A percentile compares a stretch with the other conserved stretches of the same genome.
phyloP scores from a whole-genome alignment of 2,888 invertebrate genomes.

The Phengaris alcon region DNA sequence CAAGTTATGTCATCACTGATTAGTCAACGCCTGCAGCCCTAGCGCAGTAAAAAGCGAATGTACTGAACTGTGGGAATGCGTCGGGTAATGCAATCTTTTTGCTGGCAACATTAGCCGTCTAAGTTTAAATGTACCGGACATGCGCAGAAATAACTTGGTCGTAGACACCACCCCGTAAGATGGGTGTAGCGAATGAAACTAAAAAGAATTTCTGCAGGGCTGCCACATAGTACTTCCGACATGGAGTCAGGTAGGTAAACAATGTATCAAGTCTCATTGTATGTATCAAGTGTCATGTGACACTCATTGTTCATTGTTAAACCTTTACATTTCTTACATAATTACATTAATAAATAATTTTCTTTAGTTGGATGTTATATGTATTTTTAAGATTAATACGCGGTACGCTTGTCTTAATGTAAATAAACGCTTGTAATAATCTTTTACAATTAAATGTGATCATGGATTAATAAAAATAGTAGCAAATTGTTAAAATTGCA shows the following conservation, averaged over 20 bases:
- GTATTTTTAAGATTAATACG: too few species aligned
- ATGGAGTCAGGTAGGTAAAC: neutral
- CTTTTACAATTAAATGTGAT: too few species aligned
- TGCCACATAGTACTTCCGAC: neutral
- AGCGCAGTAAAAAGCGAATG: conserved; percentile 52
- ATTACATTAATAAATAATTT: neutral
- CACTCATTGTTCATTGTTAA: neutral
- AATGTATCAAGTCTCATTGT: neutral
- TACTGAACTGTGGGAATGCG: conserved; percentile 65
- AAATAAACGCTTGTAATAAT: too few species aligned
- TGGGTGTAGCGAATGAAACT: conserved; percentile 44
- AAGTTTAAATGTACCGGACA: conserved; percentile 46
- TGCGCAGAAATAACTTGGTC: conserved; percentile 45
- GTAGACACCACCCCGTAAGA: conserved; percentile 42
- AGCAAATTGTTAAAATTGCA: neutral
- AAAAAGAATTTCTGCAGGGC: conserved; percentile 39
- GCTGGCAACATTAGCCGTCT: conserved; percentile 52
- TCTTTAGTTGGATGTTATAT: too few species aligned
- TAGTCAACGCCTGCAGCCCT: conserved; percentile 38
- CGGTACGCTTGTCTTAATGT: too few species aligned
- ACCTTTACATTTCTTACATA: neutral
- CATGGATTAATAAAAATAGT: neutral
- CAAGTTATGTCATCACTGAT: conserved; percentile 6
- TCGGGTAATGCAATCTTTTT: conserved; percentile 66
- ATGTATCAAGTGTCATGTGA: conserved; percentile 1